Conservation (phyloP, 2,888 invertebrate genomes). For the Synanthedon tipuliformis region DNA sequence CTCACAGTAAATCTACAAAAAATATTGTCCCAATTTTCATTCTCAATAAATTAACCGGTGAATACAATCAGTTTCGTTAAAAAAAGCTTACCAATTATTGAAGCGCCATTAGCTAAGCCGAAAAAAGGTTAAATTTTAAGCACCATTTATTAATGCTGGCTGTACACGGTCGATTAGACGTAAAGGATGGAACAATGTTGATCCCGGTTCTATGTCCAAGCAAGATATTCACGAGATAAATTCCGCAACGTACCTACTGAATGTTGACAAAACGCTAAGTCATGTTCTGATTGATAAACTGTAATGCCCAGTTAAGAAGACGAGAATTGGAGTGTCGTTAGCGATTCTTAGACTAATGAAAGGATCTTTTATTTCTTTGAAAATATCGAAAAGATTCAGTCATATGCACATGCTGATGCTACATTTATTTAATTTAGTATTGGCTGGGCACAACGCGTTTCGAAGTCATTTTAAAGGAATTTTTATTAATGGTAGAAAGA, state of each 20-base stretch:
- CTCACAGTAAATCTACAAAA: no score
- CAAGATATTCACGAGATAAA: background rate
- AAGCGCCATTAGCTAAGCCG: constrained; percentile 57
- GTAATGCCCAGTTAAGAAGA: no score
- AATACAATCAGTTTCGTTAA: constrained; percentile 23
- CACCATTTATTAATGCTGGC: constrained; percentile 62
- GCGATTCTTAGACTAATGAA: no score
- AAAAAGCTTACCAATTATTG: constrained; percentile 52
- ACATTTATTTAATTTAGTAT: no score
- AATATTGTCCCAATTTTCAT: constrained; percentile 10
- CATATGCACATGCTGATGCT: no score
- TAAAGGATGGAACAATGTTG: constrained; percentile 34
- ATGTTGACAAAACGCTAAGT: background rate
- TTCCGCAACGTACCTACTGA: background rate
- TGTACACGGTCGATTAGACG: constrained; percentile 50
- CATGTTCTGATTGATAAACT: background rate
- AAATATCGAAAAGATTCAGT: no score
- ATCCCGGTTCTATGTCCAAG: constrained; percentile 10
- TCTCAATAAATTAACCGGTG: constrained; percentile 41
- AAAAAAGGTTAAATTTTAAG: constrained; percentile 66
- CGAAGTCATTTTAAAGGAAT: no score
- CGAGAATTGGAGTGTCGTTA: no score
- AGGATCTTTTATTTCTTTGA: no score
- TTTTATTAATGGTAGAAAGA: no score
- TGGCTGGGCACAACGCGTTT: no score